Percentiles rank a stretch among this genome's conserved stretches.
These are phyloP conservation scores for Catalaphyllia jardinei DNA, from an alignment of 64 coral and sea anemone species.

Conservation along the genomic window DNA sequence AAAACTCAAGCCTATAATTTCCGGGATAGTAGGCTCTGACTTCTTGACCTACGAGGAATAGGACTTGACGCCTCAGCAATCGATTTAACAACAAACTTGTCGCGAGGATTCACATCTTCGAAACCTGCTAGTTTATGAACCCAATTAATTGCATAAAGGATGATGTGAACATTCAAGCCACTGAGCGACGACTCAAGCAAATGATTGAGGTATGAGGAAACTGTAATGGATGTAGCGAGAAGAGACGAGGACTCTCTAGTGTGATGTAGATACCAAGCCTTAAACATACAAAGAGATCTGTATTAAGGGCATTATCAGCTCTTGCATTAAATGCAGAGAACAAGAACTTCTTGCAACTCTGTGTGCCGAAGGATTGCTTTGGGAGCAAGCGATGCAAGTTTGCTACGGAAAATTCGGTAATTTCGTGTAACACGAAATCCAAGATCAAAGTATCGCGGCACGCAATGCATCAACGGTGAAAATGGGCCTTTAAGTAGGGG, in stretches of 20 bases:
- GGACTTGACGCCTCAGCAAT: background rate
- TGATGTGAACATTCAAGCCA: background rate
- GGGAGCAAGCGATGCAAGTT: too few relatives aligned
- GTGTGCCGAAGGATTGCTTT: background rate
- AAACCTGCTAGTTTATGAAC: slow-evolving; percentile 13
- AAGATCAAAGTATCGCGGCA: too few relatives aligned
- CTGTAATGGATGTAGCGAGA: background rate
- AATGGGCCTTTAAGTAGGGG: too few relatives aligned
- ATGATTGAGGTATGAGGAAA: background rate
- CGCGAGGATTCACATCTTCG: background rate
- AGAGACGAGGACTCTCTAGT: background rate
- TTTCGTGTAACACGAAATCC: too few relatives aligned
- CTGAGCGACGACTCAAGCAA: too few relatives aligned
- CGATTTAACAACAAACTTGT: slow-evolving; percentile 9
- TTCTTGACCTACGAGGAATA: background rate
- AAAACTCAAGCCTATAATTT: background rate
- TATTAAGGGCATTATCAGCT: too few relatives aligned
- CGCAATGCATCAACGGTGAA: background rate
- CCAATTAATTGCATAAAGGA: background rate
- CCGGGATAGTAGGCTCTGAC: background rate
- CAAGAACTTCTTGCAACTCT: background rate
- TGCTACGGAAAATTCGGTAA: too few relatives aligned
- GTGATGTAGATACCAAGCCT: too few relatives aligned
- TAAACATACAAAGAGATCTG: too few relatives aligned
- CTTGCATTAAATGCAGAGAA: background rate